Evolutionary conservation across 2,888 invertebrate species (phyloP), one percentile per base, ranked within the genome.

Genomic region (Ariolimax columbianus): DNA sequence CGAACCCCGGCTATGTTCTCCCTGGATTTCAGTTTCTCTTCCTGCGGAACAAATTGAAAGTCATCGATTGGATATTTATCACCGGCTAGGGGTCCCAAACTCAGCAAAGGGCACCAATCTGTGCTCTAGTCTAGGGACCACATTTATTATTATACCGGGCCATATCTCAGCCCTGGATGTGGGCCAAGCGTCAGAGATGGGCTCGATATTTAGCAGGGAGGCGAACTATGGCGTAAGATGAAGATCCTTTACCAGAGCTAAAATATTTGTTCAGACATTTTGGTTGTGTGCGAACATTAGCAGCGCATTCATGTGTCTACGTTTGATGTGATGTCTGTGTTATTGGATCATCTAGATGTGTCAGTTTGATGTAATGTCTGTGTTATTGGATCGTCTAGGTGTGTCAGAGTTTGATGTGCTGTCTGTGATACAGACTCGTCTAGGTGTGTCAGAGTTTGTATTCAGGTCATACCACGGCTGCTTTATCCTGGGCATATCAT

Each of bases 1-100:
- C 73, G 63, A 55, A 63, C 23, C 59, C n/a, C 70, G 26, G 47
- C 78, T 40, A 83, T 63, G 70, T 66, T 70, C 78, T 33, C 78
- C 55, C 77, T 33, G 14, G 70, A 55, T 51, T 55, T 68, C 59
- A 40, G 63, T 43, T 36, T 73, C 79, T 63, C 73, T 84, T 84
- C 84, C 84, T 84, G 79, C 79, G 84, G 84, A 84, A 84, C 84
- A 84, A 84, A 84, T 84, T 84, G 84, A 84, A 84, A 84, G 59
- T 47, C 79, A 84, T 84, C 84, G 84, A 84, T 84, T 79, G 55
- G 84, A 84, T 84, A 78, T 84, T 84, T 84, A 84, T 84, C 84
- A 84, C 78, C 38, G 83, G 68, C 11, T 63, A 63, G 36, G 66
- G 68, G 83, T 68, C 83, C 68, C 66, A 43, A 68, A 66, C 51